Percentiles rank a stretch among this genome's conserved stretches.
phyloP scores from a whole-genome alignment of 1,140 invertebrate genomes.

The Psilanteris sp. region DNA sequence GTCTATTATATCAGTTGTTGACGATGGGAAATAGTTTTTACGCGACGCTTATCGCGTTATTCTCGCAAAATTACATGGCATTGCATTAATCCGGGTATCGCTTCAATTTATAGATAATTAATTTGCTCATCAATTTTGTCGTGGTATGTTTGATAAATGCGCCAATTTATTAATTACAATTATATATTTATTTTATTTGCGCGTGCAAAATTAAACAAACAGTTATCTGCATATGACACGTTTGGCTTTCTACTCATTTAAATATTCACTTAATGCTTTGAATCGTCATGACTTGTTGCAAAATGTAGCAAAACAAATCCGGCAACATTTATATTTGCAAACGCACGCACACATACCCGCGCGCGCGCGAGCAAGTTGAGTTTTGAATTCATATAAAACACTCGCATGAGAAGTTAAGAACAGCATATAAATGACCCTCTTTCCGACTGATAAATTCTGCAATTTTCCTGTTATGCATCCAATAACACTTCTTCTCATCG shows the following conservation, averaged over 20 bases:
- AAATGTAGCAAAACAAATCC: background rate
- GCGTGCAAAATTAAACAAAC: background rate
- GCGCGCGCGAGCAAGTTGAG: too few relatives aligned
- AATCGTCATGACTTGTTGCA: constrained; percentile 5
- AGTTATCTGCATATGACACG: background rate
- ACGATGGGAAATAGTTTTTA: too few relatives aligned
- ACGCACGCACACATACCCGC: too few relatives aligned
- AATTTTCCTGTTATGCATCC: constrained; percentile 12
- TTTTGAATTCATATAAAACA: too few relatives aligned
- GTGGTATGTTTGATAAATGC: too few relatives aligned
- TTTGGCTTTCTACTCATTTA: background rate
- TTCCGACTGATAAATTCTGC: background rate
- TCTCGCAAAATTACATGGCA: too few relatives aligned
- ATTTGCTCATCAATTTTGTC: too few relatives aligned
- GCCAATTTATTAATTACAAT: background rate
- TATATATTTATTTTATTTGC: background rate
- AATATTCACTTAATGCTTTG: constrained; percentile 5
- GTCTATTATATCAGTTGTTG: too few relatives aligned
- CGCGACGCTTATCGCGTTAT: too few relatives aligned
- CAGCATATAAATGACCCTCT: background rate
- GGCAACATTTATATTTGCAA: background rate
- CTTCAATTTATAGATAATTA: too few relatives aligned
- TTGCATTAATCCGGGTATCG: too few relatives aligned
- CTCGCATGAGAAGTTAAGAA: background rate
- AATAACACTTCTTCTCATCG: constrained; percentile 5